Percentiles rank a stretch among this genome's conserved stretches.
Evolutionary conservation across 2,888 invertebrate species (phyloP).

Genomic region (Sicus ferrugineus): DNA sequence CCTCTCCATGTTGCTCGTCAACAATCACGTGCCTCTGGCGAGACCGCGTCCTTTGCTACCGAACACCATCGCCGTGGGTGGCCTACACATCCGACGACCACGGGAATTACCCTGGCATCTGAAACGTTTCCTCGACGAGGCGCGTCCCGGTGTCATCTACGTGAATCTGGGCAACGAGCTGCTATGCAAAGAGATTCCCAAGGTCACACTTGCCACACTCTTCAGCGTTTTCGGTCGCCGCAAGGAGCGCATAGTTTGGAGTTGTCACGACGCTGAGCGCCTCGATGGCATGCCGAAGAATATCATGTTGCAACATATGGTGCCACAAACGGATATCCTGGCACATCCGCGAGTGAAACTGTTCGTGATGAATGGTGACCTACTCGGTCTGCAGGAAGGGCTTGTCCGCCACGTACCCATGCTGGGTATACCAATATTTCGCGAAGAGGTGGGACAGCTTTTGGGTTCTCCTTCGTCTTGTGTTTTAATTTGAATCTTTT

Average conservation of each 20-base stretch:
- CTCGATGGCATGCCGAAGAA: conserved; percentile 61
- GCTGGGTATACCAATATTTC: conserved; percentile 63
- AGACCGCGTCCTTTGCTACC: conserved; percentile 63
- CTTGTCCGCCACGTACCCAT: conserved; percentile 64
- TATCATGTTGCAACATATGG: conserved; percentile 65
- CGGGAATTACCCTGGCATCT: conserved; percentile 62
- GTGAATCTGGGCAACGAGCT: conserved; percentile 66
- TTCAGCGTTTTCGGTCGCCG: conserved; percentile 59
- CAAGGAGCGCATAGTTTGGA: conserved; percentile 63
- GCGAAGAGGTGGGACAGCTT: conserved; percentile 56
- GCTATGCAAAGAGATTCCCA: conserved; percentile 61
- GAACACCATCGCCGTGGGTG: conserved; percentile 67
- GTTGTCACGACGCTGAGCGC: conserved; percentile 63
- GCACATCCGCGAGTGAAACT: conserved; percentile 64
- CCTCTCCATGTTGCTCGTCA: conserved; percentile 65
- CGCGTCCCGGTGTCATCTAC: conserved; percentile 64
- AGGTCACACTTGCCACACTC: conserved; percentile 55
- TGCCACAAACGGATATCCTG: conserved; percentile 67
- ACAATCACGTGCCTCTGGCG: conserved; percentile 66
- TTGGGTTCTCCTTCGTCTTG: conserved; percentile 38
- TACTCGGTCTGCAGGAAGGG: conserved; percentile 63
- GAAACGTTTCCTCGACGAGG: conserved; percentile 63
- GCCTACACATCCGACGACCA: conserved; percentile 66
- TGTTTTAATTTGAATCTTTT: not conserved
- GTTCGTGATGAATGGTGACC: conserved; percentile 65